phyloP scores from a whole-genome alignment of 2,888 invertebrate genomes.

The Crematogaster levior region DNA sequence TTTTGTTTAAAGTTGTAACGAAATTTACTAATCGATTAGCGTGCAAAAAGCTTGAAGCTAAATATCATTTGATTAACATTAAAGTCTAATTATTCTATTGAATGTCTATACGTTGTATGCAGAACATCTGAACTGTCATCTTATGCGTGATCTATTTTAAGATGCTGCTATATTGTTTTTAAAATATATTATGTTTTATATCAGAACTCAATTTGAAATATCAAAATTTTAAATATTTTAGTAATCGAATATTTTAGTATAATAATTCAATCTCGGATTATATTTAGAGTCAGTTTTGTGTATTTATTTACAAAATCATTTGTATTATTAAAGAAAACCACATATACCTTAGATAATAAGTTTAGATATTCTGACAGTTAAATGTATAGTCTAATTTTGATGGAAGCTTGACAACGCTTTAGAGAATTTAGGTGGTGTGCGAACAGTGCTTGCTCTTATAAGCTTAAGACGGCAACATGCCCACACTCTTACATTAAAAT shows the following conservation, averaged over 20 bases:
- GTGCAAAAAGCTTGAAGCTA: neutral
- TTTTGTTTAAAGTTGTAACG: neutral
- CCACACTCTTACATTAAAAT: neutral
- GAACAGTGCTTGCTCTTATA: slow-evolving; percentile 31
- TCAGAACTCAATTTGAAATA: neutral
- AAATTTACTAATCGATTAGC: slow-evolving; percentile 7
- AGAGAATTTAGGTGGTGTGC: slow-evolving; percentile 36
- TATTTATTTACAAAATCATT: neutral
- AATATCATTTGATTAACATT: slow-evolving; percentile 13
- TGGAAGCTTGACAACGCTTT: slow-evolving; percentile 5
- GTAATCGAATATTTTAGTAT: neutral
- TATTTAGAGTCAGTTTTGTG: neutral
- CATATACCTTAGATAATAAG: neutral
- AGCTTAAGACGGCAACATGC: slow-evolving; percentile 40
- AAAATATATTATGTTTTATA: neutral
- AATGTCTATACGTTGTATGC: neutral
- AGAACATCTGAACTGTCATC: slow-evolving; percentile 19
- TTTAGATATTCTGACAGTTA: neutral
- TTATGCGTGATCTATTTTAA: neutral
- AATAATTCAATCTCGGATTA: neutral
- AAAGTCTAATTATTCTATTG: slow-evolving; percentile 15
- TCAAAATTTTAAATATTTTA: neutral
- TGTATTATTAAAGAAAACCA: neutral
- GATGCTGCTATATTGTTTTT: neutral
- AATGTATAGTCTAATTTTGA: slow-evolving; percentile 8